Conservation (phyloP, 2,888 invertebrate species). For the Tetragonisca angustula region DNA sequence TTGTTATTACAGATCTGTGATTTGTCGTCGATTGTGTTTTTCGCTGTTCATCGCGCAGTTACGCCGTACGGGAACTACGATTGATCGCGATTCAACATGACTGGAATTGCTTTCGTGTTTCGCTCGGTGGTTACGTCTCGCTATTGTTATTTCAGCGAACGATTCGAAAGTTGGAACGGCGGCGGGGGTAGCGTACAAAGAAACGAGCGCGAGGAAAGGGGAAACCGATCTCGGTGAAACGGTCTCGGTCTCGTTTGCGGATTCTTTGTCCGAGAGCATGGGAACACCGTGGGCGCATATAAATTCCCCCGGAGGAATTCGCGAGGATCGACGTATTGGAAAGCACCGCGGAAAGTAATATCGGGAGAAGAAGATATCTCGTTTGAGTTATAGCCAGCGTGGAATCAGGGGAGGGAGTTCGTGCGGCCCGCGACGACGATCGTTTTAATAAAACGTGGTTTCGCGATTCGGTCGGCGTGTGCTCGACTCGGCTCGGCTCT, state of each 20-base stretch:
- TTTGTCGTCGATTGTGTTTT: no score
- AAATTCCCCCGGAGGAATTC: constrained; percentile 7
- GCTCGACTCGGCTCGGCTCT: constrained; percentile 3
- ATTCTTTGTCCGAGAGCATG: constrained; percentile 25
- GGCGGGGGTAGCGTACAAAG: no score
- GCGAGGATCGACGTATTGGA: constrained; percentile 34
- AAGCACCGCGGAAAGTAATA: constrained; percentile 37
- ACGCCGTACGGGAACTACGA: no score
- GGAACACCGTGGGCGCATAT: constrained; percentile 11
- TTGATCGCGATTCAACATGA: no score
- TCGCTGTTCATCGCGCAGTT: no score
- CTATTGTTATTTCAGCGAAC: no score
- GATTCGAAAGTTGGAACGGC: no score
- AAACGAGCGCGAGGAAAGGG: no score
- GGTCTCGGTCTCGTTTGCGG: constrained; percentile 2
- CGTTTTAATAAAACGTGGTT: constrained; percentile 56
- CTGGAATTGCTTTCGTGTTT: no score
- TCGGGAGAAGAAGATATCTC: constrained; percentile 45
- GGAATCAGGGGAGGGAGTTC: background rate
- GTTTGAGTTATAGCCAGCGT: constrained; percentile 38
- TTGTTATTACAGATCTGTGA: no score
- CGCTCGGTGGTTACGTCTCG: no score
- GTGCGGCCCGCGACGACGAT: constrained; percentile 26
- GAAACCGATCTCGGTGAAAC: no score
- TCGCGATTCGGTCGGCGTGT: constrained; percentile 22